Percentiles rank a stretch among this genome's conserved stretches.
phyloP scores from a whole-genome alignment of 2,113 vertebrate genomes.

The Lethenteron camtschaticum region DNA sequence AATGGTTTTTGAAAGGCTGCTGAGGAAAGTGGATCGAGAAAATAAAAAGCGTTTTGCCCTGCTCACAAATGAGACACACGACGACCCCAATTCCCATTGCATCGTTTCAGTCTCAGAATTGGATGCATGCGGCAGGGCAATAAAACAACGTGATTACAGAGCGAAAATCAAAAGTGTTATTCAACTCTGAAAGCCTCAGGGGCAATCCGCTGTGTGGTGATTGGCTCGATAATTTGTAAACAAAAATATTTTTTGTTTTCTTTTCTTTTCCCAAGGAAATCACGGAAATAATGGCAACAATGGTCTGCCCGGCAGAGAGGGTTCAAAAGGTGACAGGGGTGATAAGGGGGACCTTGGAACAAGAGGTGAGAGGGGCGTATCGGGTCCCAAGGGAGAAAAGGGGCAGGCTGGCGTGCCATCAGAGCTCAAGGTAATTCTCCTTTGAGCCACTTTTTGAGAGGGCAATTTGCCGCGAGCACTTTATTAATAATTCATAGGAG shows the following conservation, averaged over 20 bases:
- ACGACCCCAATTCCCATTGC: too few species aligned
- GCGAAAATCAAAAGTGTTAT: too few species aligned
- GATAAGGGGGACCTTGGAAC: constrained; percentile 40
- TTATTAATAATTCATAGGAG: too few species aligned
- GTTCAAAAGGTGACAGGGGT: constrained; percentile 39
- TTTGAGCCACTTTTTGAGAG: too few species aligned
- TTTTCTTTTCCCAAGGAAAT: constrained; percentile 26
- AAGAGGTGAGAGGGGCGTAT: constrained; percentile 33
- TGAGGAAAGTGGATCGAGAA: too few species aligned
- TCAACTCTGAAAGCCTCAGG: neutral
- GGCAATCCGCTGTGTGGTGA: neutral
- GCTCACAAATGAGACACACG: too few species aligned
- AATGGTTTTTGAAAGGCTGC: too few species aligned
- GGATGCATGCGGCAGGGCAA: too few species aligned
- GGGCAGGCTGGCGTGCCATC: constrained; percentile 37
- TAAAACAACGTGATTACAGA: too few species aligned
- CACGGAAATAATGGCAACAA: constrained; percentile 52
- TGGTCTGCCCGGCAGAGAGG: constrained; percentile 37
- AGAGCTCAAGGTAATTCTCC: constrained; percentile 31
- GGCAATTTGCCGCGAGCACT: too few species aligned
- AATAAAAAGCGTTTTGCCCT: too few species aligned
- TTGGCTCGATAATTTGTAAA: neutral
- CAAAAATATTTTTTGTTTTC: neutral
- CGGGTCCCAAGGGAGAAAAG: constrained; percentile 41
- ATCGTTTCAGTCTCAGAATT: too few species aligned